These are phyloP conservation scores for Drosophila equinoxialis DNA, from an alignment of 1,140 invertebrate species.

Conservation along the genomic window DNA sequence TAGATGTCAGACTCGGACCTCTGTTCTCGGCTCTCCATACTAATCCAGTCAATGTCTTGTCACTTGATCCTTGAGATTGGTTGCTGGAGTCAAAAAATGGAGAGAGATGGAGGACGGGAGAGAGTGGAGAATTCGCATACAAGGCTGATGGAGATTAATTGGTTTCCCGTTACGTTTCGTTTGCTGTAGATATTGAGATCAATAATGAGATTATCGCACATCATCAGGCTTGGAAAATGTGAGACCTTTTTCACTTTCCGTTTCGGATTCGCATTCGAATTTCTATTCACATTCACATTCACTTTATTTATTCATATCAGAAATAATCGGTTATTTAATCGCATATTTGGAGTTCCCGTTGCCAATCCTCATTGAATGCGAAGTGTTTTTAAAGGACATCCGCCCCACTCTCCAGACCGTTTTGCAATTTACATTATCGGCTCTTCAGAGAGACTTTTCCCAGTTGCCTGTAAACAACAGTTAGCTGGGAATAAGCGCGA, in stretches of 20 bases:
- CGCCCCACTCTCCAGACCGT: slow-evolving; percentile 13
- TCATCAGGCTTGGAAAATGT: slow-evolving; percentile 16
- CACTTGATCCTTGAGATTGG: slow-evolving; percentile 66
- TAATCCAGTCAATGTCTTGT: slow-evolving; percentile 79
- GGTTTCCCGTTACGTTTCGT: slow-evolving; percentile 67
- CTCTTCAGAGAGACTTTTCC: slow-evolving; percentile 59
- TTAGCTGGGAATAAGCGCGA: slow-evolving; percentile 53
- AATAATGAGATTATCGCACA: slow-evolving; percentile 63
- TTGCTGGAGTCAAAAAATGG: slow-evolving; percentile 34
- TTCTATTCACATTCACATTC: slow-evolving; percentile 28
- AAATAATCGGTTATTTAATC: slow-evolving; percentile 75
- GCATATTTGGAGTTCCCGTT: slow-evolving; percentile 28
- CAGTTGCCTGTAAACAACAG: slow-evolving; percentile 63
- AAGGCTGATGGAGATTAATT: slow-evolving; percentile 76
- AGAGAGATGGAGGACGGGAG: not conserved
- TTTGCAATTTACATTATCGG: slow-evolving; percentile 64
- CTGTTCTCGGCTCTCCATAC: slow-evolving; percentile 20
- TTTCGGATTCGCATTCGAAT: not conserved
- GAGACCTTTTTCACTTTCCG: slow-evolving; percentile 6
- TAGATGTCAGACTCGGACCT: slow-evolving; percentile 58
- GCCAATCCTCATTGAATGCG: slow-evolving; percentile 61
- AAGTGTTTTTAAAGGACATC: slow-evolving; percentile 40
- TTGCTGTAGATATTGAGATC: slow-evolving; percentile 22
- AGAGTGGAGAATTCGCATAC: not conserved
- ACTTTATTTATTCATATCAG: slow-evolving; percentile 63